Evolutionary conservation across 1,140 invertebrate species (phyloP), one percentile per base, ranked within the genome.

Genomic region (Eurosta solidaginis): DNA sequence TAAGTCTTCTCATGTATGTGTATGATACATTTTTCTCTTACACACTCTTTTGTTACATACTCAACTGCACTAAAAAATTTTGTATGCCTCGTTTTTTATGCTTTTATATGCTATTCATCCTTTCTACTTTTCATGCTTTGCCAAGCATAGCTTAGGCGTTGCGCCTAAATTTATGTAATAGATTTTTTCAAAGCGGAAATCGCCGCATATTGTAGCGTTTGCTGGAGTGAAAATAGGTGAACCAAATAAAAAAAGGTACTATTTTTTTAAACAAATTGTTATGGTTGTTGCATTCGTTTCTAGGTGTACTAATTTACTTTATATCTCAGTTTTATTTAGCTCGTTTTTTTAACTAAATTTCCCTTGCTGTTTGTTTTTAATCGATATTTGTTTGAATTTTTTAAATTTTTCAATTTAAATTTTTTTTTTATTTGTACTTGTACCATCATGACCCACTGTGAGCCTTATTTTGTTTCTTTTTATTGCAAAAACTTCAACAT

Each of bases 1-100:
- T n/a, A n/a, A n/a, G n/a, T n/a, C n/a, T n/a, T n/a, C n/a, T n/a
- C n/a, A n/a, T n/a, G n/a, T n/a, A n/a, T n/a, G n/a, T n/a, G n/a
- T n/a, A n/a, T n/a, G n/a, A n/a, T n/a, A n/a, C n/a, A n/a, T n/a
- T 75, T 75, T 75, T 75, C 73, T 75, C 44, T 75, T 75, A 75
- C 45, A 36, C 44, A 42, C 73, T 75, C 73, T 40, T 75, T 75
- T 75, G 45, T 75, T 75, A 75, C 73, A 49, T 40, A 22, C 59
- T 42, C 33, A 42, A 68, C 59, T 68, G 59, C 33, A 68, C 40
- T 12, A 29, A 42, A 7, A 40, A 40, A 36, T 40, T 40, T 68
- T 9, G 1, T 25, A 54, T 73, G 63, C 40, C 42, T 12, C 25
- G 1, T 74, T 25, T n/a, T n/a, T n/a, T n/a, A n/a, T n/a, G n/a